These are phyloP conservation scores for Misgurnus mizolepis DNA, from an alignment of 2,113 vertebrate species.

Conservation along the genomic window DNA sequence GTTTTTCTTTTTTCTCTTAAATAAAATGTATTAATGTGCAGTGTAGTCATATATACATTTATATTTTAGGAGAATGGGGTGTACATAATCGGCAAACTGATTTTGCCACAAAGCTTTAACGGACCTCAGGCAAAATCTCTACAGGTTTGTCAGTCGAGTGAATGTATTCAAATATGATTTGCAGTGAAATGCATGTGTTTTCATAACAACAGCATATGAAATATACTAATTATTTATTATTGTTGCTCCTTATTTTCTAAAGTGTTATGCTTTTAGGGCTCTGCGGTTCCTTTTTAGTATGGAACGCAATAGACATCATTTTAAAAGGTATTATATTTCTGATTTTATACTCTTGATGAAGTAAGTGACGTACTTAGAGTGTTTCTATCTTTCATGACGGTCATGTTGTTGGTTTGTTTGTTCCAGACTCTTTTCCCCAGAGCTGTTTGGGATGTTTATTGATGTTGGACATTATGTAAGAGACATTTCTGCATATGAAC, in stretches of 20 bases:
- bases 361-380: too few species aligned
- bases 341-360: too few species aligned
- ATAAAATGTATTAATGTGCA: too few species aligned
- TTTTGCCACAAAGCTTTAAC: conserved; percentile 76
- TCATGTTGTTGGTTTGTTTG: not conserved
- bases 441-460: conserved; percentile 90
- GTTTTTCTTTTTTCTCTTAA: too few species aligned
- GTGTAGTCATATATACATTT: too few species aligned
- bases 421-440: conserved; percentile 82
- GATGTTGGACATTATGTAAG: conserved; percentile 88
- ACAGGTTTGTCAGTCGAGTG: conserved; percentile 71
- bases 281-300: conserved; percentile 91
- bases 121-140: conserved; percentile 73
- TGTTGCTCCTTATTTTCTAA: conserved; percentile 13
- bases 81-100: conserved; percentile 81
- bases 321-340: conserved; percentile 80
- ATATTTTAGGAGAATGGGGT: conserved; percentile 84
- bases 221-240: not conserved
- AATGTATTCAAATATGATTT: not conserved
- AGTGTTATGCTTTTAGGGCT: conserved; percentile 88
- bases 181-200: too few species aligned
- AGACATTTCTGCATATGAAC: conserved; percentile 83
- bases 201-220: not conserved
- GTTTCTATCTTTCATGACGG: too few species aligned
- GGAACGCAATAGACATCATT: conserved; percentile 87